Conservation (phyloP, 30 jellyfish, hydroid and myxozoan genomes). For the Hydractinia symbiolongicarpus region DNA sequence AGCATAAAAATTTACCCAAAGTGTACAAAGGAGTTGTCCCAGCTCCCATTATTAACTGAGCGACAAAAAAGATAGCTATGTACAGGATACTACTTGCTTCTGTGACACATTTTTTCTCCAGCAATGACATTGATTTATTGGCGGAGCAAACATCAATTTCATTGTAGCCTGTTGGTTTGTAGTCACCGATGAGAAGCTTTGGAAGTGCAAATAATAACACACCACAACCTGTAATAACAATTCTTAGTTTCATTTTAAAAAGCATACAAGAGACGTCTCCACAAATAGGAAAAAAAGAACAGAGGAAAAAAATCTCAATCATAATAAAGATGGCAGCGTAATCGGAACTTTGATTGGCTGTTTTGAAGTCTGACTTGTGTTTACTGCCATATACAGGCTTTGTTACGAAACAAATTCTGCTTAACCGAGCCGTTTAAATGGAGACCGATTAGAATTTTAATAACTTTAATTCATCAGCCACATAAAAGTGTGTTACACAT, state of each 20-base stretch:
- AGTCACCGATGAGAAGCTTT: conserved; percentile 55
- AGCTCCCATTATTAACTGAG: conserved; percentile 69
- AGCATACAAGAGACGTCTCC: not conserved
- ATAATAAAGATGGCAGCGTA: not conserved
- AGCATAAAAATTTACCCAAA: conserved; percentile 40
- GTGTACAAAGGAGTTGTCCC: conserved; percentile 83
- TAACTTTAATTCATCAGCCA: too few species aligned
- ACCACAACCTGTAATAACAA: conserved; percentile 66
- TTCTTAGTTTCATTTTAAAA: not conserved
- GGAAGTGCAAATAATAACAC: conserved; percentile 74
- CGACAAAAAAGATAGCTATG: conserved; percentile 39
- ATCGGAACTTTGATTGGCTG: not conserved
- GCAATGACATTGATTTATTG: conserved; percentile 4
- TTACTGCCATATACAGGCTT: too few species aligned
- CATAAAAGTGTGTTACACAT: not conserved
- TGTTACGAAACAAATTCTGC: too few species aligned
- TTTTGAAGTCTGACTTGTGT: too few species aligned
- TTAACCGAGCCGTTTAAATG: too few species aligned
- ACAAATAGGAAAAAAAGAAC: not conserved
- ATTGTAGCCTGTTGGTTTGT: conserved; percentile 41
- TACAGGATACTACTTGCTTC: conserved; percentile 17
- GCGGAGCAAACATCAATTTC: conserved; percentile 25
- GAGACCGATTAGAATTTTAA: too few species aligned
- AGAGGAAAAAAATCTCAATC: not conserved
- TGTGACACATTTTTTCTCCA: not conserved